Percentiles rank a stretch among this genome's conserved stretches.
phyloP scores from a whole-genome alignment of 2,888 invertebrate genomes.

The Deroplatys truncata region DNA sequence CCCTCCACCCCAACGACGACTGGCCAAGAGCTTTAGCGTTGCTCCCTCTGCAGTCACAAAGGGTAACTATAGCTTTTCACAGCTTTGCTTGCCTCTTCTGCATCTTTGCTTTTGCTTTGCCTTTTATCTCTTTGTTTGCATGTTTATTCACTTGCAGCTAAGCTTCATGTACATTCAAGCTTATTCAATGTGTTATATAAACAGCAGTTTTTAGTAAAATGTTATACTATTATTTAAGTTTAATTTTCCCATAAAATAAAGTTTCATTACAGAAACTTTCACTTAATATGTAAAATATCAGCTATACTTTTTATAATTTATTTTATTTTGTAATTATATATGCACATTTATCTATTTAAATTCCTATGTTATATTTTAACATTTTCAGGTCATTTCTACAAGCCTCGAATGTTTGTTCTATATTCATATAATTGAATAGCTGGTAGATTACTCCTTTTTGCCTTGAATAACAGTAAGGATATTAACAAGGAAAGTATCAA shows the following conservation, averaged over 20 bases:
- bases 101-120: not conserved
- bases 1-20: constrained; percentile 80
- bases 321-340: not conserved
- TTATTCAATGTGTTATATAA: not conserved
- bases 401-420: too few relatives aligned
- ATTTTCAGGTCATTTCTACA: too few relatives aligned
- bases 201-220: too few relatives aligned
- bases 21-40: constrained; percentile 90
- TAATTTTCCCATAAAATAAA: not conserved
- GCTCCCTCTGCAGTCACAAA: constrained; percentile 65
- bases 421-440: too few relatives aligned
- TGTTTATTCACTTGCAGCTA: not conserved
- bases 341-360: too few relatives aligned
- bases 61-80: constrained; percentile 45
- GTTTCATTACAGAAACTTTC: not conserved
- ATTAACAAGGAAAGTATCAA: too few relatives aligned
- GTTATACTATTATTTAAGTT: not conserved
- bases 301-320: not conserved
- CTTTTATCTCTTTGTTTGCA: not conserved
- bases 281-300: not conserved
- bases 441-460: too few relatives aligned
- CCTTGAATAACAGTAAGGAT: too few relatives aligned
- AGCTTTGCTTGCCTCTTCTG: not conserved
- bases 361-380: not conserved
- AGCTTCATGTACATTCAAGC: not conserved